Evolutionary conservation across 2,113 vertebrate genomes (phyloP).

Genomic region (Callopanchax toddi): DNA sequence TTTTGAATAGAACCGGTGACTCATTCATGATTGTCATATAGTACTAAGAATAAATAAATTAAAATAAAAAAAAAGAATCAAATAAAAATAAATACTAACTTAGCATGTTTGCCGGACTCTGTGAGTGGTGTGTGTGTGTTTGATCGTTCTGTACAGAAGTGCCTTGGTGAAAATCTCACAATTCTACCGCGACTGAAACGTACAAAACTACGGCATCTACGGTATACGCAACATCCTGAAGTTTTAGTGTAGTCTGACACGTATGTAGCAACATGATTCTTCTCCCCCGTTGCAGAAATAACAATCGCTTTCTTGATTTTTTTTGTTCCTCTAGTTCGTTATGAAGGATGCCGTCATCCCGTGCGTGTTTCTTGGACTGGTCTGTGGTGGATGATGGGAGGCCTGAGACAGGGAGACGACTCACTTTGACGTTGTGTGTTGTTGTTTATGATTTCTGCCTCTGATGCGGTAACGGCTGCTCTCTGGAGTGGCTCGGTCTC

Average conservation of each 20-base stretch:
- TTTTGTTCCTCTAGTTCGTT: constrained; percentile 58
- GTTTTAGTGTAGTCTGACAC: constrained; percentile 95
- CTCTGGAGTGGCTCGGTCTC: constrained; percentile 59
- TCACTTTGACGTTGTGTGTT: constrained; percentile 76
- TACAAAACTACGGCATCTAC: constrained; percentile 99
- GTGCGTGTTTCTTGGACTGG: constrained; percentile 80
- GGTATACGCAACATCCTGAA: constrained; percentile 94
- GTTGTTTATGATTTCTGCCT: constrained; percentile 50
- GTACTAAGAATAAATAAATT: constrained; percentile 88
- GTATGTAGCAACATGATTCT: constrained; percentile 83
- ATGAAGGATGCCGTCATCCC: constrained; percentile 81
- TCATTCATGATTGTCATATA: constrained; percentile 99
- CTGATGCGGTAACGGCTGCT: constrained; percentile 46
- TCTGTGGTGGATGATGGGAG: constrained; percentile 80
- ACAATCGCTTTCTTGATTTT: constrained; percentile 81
- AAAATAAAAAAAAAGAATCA: constrained; percentile 68
- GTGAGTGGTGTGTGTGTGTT: constrained; percentile 88
- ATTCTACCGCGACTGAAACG: constrained; percentile 98
- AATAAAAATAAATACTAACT: constrained; percentile 91
- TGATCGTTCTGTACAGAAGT: constrained; percentile 97
- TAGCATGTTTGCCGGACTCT: constrained; percentile 88
- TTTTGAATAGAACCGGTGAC: constrained; percentile 92
- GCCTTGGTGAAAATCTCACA: constrained; percentile 96
- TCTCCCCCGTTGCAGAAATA: constrained; percentile 89
- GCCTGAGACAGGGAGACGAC: constrained; percentile 89